phyloP scores from a whole-genome alignment of 92 coral and sea anemone species.

The Bergia sp. region DNA sequence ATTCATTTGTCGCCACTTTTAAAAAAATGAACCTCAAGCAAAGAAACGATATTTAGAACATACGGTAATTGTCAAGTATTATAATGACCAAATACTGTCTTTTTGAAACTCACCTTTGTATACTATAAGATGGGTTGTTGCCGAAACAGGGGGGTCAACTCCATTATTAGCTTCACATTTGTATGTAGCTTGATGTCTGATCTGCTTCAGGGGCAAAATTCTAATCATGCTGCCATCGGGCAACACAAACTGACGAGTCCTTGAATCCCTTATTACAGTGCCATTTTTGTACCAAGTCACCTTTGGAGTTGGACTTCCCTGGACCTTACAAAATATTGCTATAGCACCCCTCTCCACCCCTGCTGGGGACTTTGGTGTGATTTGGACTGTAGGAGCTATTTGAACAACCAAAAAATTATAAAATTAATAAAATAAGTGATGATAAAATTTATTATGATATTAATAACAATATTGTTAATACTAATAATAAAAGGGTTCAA shows the following conservation, averaged over 20 bases:
- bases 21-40: background rate
- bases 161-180: slow-evolving; percentile 62
- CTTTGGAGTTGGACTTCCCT: slow-evolving; percentile 69
- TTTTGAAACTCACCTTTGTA: slow-evolving; percentile 42
- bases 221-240: slow-evolving; percentile 64
- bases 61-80: background rate
- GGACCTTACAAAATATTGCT: slow-evolving; percentile 74
- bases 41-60: too few relatives aligned
- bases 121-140: slow-evolving; percentile 39
- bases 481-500: background rate
- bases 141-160: slow-evolving; percentile 57
- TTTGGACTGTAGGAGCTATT: slow-evolving; percentile 67
- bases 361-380: slow-evolving; percentile 60
- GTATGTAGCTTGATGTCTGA: slow-evolving; percentile 57
- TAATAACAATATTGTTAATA: background rate
- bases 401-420: background rate
- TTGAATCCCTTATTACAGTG: slow-evolving; percentile 38
- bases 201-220: slow-evolving; percentile 42
- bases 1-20: too few relatives aligned
- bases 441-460: background rate
- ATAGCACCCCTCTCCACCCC: slow-evolving; percentile 57
- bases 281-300: slow-evolving; percentile 76
- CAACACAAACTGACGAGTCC: slow-evolving; percentile 40
- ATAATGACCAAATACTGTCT: background rate
- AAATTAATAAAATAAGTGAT: background rate